These are phyloP conservation scores for Scopus umbretta DNA, from an alignment of 2,113 vertebrate genomes.

Conservation along the genomic window DNA sequence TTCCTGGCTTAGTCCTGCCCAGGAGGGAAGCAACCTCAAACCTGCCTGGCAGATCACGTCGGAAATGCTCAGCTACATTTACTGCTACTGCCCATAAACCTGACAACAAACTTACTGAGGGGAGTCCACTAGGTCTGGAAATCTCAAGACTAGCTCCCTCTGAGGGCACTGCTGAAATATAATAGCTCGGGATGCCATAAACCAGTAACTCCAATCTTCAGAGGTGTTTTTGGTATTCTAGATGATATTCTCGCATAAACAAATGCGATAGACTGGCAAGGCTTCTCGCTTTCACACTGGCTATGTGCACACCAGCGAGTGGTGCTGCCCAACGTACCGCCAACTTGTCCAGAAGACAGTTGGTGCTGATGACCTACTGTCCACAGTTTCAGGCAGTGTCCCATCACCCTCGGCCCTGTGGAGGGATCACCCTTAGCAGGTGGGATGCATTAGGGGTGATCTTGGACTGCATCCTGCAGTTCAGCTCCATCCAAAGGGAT, in stretches of 20 bases:
- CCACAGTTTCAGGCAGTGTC: not conserved
- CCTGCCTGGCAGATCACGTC: not conserved
- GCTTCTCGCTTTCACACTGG: not conserved
- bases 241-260: not conserved
- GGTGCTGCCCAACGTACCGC: not conserved
- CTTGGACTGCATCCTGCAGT: not conserved
- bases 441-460: not conserved
- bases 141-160: not conserved
- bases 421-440: not conserved
- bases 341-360: not conserved
- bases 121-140: not conserved
- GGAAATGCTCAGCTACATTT: not conserved
- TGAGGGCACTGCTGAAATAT: not conserved
- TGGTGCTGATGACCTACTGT: not conserved
- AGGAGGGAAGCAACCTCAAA: not conserved
- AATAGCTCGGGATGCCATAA: not conserved
- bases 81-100: not conserved
- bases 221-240: not conserved
- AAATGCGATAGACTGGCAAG: not conserved
- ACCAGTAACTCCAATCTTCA: not conserved
- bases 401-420: rapidly evolving
- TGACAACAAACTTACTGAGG: not conserved
- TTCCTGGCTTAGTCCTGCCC: conserved; percentile 2
- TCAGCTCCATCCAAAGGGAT: not conserved
- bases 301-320: rapidly evolving